These are phyloP conservation scores for Suillia variegata DNA, from an alignment of 2,888 invertebrate genomes.

Conservation along the genomic window DNA sequence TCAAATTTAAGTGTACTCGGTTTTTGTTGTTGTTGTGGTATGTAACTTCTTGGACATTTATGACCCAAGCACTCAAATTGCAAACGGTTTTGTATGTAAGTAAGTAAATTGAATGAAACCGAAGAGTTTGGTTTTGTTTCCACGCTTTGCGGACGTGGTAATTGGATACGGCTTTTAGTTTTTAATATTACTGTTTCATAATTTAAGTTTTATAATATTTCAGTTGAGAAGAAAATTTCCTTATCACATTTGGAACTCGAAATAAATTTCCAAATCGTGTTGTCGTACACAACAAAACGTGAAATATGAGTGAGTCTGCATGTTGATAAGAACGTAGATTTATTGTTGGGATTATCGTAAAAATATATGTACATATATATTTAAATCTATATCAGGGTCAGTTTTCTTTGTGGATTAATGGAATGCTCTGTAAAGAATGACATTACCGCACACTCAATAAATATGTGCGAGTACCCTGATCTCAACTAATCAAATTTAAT, in stretches of 20 bases:
- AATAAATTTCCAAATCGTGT: too few relatives aligned
- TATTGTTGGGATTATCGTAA: too few relatives aligned
- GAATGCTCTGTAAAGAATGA: neutral
- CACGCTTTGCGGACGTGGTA: neutral
- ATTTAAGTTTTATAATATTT: slow-evolving; percentile 10
- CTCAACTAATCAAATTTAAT: slow-evolving; percentile 12
- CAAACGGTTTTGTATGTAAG: too few relatives aligned
- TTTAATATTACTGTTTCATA: slow-evolving; percentile 1
- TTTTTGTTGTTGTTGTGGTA: neutral
- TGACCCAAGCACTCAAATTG: slow-evolving; percentile 5
- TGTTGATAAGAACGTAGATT: neutral
- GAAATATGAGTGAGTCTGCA: neutral
- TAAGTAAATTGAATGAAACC: neutral
- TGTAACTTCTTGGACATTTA: slow-evolving; percentile 12
- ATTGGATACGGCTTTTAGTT: neutral
- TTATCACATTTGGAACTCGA: too few relatives aligned
- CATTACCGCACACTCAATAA: neutral
- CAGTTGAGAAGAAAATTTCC: too few relatives aligned
- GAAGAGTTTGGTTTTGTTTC: neutral
- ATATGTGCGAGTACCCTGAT: slow-evolving; percentile 8
- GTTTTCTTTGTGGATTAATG: neutral
- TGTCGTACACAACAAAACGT: neutral
- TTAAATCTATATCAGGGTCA: neutral
- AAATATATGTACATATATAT: too few relatives aligned
- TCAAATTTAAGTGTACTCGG: neutral